phyloP scores from a whole-genome alignment of 2,797 vertebrate species.

The Sebastes cheni region DNA sequence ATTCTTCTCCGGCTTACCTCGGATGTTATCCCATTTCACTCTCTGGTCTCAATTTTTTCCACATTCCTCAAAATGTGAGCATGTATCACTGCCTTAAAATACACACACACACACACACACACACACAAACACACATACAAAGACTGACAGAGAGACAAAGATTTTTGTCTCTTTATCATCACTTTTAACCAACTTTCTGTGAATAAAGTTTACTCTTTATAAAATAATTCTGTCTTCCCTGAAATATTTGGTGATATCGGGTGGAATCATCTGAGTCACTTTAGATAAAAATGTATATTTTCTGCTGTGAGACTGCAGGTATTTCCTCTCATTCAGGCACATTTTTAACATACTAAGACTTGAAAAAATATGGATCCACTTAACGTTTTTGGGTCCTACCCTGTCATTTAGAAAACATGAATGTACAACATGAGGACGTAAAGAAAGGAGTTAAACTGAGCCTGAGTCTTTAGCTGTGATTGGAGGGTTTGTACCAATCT shows the following conservation, averaged over 20 bases:
- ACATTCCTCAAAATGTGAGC: constrained; percentile 20
- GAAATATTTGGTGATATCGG: constrained; percentile 12
- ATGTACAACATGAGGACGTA: not conserved
- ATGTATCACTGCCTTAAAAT: constrained; percentile 14
- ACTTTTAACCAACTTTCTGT: not conserved
- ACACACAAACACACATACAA: not conserved
- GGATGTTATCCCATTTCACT: not conserved
- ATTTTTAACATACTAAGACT: constrained; percentile 1
- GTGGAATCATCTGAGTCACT: constrained; percentile 1
- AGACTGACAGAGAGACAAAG: not conserved
- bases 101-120: not conserved
- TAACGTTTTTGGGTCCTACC: constrained; percentile 10
- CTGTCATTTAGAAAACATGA: constrained; percentile 22
- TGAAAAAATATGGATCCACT: constrained; percentile 7
- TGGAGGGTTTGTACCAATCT: constrained; percentile 38
- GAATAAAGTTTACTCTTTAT: constrained; percentile 20
- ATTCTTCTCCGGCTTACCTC: not conserved
- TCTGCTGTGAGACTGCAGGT: not conserved
- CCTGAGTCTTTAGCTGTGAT: constrained; percentile 17
- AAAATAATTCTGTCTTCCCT: constrained; percentile 32
- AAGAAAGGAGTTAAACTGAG: constrained; percentile 9
- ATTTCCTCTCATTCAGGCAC: constrained; percentile 32
- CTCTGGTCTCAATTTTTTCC: not conserved
- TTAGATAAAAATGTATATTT: constrained; percentile 5
- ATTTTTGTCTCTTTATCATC: not conserved